Base-by-base conservation (phyloP, 2,797 vertebrate genomes). In the Carduelis carduelis region DNA sequence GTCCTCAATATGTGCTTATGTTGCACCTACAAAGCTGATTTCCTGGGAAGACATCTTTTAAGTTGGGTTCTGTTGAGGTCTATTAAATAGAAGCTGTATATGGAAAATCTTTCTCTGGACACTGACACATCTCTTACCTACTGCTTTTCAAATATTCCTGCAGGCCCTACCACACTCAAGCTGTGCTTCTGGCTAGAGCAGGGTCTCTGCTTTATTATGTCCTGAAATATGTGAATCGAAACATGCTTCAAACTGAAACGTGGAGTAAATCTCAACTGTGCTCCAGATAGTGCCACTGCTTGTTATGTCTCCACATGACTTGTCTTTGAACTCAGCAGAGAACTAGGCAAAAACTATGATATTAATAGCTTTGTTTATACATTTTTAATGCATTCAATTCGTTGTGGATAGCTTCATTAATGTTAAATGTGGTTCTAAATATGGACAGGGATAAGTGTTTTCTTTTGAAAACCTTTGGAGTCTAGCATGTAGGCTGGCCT, bases 311-410 rank as follows among this genome's bases (percentile, higher is more conserved):
- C 68, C 53, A 37, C 49, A 68, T 95, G 96, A 95, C 94, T 96
- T 90, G 87, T 87, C 95, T 96, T 96, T 97, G 96, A 96, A 97
- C 95, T 95, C 80, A 15, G 70, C 24, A 50, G 74, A 94, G 83
- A 96, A 84, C 89, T 92, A 84, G 83, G 86, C 80, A 90, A 91
- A 95, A 96, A 7, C 87, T 27, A 22, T 76, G 83, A 44, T 97
- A 97, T 96, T 96, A 96, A 96, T 95, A 96, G 90, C 74, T 96
- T 90, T 85, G 91, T 87, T 88, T 91, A 96, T 97, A 79, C 80
- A 96, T 96, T 95, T 97, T 96, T 97, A 93, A 95, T 95, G 83
- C 65, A 30, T 87, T 95, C 93, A 74, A 0, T 93, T 96, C 53
- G 3, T 94, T 90, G 87, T 90, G 87, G 89, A 88, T 94, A 91